Evolutionary conservation across 1,140 invertebrate species (phyloP), one percentile per base, ranked within the genome.

Genomic region (Drosophila insularis): DNA sequence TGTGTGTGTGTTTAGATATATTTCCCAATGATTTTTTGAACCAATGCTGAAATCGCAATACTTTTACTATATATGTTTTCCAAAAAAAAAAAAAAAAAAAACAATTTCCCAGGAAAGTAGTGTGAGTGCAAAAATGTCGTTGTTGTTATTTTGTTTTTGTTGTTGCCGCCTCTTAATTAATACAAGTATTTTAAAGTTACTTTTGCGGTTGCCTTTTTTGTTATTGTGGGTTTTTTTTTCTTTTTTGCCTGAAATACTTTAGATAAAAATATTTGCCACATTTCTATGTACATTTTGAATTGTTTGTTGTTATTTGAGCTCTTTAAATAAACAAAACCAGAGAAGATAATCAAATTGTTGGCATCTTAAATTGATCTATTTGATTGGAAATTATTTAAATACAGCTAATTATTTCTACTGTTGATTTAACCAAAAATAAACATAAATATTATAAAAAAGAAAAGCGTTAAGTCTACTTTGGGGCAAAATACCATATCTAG

Each of bases 231-330:
- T 3, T 23, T 3, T 23, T 23, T 23, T 3, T 23, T 3, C 4
- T 23, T 23, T 5, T 23, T 5, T 5, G 4, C 23, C 23, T 27
- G 0, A 27, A 31, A 14, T 27, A 31, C 14, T 68, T 43, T 50
- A 35, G 32, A n/a, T 53, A 71, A 53, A 27, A 71, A 31, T 53
- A 68, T 67, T 63, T 74, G 39, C 31, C 71, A 68, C 56, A 62
- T 50, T 58, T 17, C 11, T 35, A 35, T n/a, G 31, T 17, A 31
- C 17, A 14, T 71, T 23, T 71, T 35, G 32, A 8, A 37, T 37
- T 37, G 35, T 37, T 37, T 37, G 32, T 37, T 37, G 35, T 37
- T 37, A 11, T 37, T 37, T 37, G 10, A 37, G 35, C 35, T 37
- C 35, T 37, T 37, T 37, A 37, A 37, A 37, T 37, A 37, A 37